phyloP scores from a whole-genome alignment of 1,140 invertebrate genomes.

The Metopolophium dirhodum region DNA sequence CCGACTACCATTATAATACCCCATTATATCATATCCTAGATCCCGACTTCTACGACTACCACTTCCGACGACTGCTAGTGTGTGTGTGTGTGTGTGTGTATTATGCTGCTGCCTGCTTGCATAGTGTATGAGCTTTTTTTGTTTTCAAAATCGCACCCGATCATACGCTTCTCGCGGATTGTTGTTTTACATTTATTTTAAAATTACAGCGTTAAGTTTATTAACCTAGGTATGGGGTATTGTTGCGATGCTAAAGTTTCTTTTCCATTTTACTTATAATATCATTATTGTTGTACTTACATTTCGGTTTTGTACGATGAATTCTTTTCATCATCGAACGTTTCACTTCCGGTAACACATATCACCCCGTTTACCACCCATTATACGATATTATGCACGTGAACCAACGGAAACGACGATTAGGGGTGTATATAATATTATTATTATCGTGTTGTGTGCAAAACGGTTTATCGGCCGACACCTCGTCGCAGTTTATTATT shows the following conservation, averaged over 20 bases:
- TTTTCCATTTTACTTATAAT: neutral
- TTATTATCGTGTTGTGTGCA: neutral
- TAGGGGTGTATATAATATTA: slow-evolving; percentile 13
- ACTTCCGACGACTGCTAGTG: neutral
- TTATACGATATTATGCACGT: neutral
- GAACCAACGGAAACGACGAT: neutral
- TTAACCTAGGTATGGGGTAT: neutral
- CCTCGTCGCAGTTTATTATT: slow-evolving; percentile 8
- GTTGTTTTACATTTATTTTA: neutral
- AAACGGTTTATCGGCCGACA: slow-evolving; percentile 3
- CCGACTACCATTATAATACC: neutral
- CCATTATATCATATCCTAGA: slow-evolving; percentile 7
- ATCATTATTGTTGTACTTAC: neutral
- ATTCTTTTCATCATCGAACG: neutral
- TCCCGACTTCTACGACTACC: neutral
- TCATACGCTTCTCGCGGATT: too few relatives aligned
- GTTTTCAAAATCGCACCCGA: neutral
- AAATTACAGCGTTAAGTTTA: neutral
- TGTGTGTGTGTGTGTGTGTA: neutral
- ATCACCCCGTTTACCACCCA: neutral
- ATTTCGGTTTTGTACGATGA: neutral
- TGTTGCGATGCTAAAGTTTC: neutral
- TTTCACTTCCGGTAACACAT: neutral
- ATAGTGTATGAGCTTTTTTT: neutral
- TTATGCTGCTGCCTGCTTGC: neutral